phyloP scores from a whole-genome alignment of 2,888 invertebrate genomes.

The Agelastica alni region DNA sequence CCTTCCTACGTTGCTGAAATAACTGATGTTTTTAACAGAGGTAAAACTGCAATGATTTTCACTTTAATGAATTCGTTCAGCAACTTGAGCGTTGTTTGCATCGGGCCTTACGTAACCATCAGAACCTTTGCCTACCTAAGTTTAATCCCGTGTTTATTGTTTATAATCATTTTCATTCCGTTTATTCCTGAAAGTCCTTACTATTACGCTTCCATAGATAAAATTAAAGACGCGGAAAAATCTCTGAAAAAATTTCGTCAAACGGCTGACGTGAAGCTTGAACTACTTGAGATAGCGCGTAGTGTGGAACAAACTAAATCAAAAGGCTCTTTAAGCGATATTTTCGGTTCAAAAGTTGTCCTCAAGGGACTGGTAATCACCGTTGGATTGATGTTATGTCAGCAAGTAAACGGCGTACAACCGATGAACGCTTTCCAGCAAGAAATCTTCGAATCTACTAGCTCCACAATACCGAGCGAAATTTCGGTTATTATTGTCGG shows the following conservation, averaged over 20 bases:
- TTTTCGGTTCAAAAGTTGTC: slow-evolving; percentile 27
- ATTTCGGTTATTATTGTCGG: slow-evolving; percentile 77
- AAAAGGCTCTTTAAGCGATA: slow-evolving; percentile 23
- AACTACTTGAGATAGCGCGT: slow-evolving; percentile 33
- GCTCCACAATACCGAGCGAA: slow-evolving; percentile 58
- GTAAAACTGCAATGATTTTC: slow-evolving; percentile 50
- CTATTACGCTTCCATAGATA: slow-evolving; percentile 32
- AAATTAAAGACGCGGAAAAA: slow-evolving; percentile 63
- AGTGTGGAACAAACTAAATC: slow-evolving; percentile 29
- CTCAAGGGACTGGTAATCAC: slow-evolving; percentile 51
- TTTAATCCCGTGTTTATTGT: slow-evolving; percentile 35
- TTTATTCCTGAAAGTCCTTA: slow-evolving; percentile 42
- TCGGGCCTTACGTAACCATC: slow-evolving; percentile 40
- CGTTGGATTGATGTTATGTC: slow-evolving; percentile 46
- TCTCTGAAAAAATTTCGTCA: slow-evolving; percentile 65
- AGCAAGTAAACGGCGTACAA: slow-evolving; percentile 66
- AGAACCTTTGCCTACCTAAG: slow-evolving; percentile 33
- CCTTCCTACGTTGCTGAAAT: slow-evolving; percentile 89
- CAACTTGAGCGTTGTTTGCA: slow-evolving; percentile 29
- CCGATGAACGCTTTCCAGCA: slow-evolving; percentile 78
- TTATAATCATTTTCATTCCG: slow-evolving; percentile 34
- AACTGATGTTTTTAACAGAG: slow-evolving; percentile 76
- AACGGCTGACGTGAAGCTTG: slow-evolving; percentile 29
- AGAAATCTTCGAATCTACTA: slow-evolving; percentile 64
- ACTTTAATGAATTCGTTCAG: slow-evolving; percentile 30